Base-by-base conservation (phyloP, 2,113 vertebrate species). In the Sebastes fasciatus region DNA sequence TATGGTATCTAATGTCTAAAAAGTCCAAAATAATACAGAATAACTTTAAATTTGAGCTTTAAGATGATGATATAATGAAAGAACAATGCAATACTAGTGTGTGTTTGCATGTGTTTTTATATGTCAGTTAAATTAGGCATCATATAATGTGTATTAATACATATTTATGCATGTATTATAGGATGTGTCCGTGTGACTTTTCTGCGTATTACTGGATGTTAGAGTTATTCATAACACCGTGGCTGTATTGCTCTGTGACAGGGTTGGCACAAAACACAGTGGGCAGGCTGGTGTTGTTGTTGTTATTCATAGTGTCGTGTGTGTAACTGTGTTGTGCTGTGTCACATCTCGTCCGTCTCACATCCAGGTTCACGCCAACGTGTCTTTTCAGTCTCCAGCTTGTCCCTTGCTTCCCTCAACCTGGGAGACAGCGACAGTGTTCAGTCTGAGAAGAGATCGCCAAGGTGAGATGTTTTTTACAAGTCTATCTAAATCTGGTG, bases 351-450 rank as follows among this genome's bases (percentile, higher is more conserved):
- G 1, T 92, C 92, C 64, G 1, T 91, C 92, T 94, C 80, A 77
- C 88, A 91, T 94, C 89, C 93, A 96, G 95, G 94, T 95, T 97
- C 96, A 96, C 93, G 94, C 77, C 94, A 92, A 93, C 92, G 85
- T 98, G 94, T 97, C 92, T 96, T 96, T 97, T 96, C 96, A 99
- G 98, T 97, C 86, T 99, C 97, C 91, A 98, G 97, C 93, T 95
- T 99, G 89, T 98, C 98, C 84, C 88, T 99, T 90, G 98, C 98
- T 26, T 99, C 98, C 4, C 95, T 99, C 90, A 98, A 95, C 93
- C 96, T 97, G 77, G 97, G 96, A 72, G 97, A 99, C 87, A 96
- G 88, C 23, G 97, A 98, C 91, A 98, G 97, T 16, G 80, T 97
- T 89, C 96, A 95, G 63, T 98, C 97, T n/a, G 98, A 97, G 88